Percentiles rank a stretch among this genome's conserved stretches.
These are phyloP conservation scores for Ryuthela nishihirai DNA, from an alignment of 2,888 invertebrate genomes.

Conservation along the genomic window DNA sequence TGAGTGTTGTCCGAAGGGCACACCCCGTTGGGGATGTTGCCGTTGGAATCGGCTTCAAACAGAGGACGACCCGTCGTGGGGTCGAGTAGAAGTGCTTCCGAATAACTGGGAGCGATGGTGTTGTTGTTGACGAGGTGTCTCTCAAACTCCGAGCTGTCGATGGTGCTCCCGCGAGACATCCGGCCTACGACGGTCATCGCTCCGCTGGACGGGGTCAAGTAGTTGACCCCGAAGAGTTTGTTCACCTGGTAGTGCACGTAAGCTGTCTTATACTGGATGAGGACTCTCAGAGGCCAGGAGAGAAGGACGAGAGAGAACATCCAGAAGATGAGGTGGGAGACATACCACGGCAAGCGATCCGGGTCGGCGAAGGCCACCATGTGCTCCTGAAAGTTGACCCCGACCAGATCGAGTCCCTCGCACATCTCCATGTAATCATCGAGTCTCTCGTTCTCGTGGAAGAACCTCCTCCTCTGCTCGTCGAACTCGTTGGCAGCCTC, in stretches of 20 bases:
- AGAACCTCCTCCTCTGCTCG: slow-evolving; percentile 73
- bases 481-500: slow-evolving; percentile 76
- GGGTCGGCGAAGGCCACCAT: slow-evolving; percentile 55
- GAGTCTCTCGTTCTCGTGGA: slow-evolving; percentile 69
- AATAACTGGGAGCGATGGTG: slow-evolving; percentile 71
- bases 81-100: slow-evolving; percentile 65
- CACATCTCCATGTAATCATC: slow-evolving; percentile 84
- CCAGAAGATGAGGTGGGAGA: slow-evolving; percentile 71
- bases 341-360: slow-evolving; percentile 57
- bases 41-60: slow-evolving; percentile 14
- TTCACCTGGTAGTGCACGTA: slow-evolving; percentile 67
- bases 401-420: slow-evolving; percentile 69
- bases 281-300: slow-evolving; percentile 76
- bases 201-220: slow-evolving; percentile 30
- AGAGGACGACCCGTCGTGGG: slow-evolving; percentile 22
- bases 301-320: slow-evolving; percentile 65
- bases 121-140: slow-evolving; percentile 63
- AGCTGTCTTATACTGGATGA: slow-evolving; percentile 75
- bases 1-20: slow-evolving; percentile 6
- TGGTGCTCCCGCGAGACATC: slow-evolving; percentile 63
- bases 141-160: slow-evolving; percentile 64
- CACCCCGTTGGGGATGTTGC: slow-evolving; percentile 13
- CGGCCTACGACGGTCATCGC: slow-evolving; percentile 36
- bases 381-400: slow-evolving; percentile 55
- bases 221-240: slow-evolving; percentile 40